Base-by-base conservation (phyloP, 2,888 invertebrate species). In the Epistrophe eligans region DNA sequence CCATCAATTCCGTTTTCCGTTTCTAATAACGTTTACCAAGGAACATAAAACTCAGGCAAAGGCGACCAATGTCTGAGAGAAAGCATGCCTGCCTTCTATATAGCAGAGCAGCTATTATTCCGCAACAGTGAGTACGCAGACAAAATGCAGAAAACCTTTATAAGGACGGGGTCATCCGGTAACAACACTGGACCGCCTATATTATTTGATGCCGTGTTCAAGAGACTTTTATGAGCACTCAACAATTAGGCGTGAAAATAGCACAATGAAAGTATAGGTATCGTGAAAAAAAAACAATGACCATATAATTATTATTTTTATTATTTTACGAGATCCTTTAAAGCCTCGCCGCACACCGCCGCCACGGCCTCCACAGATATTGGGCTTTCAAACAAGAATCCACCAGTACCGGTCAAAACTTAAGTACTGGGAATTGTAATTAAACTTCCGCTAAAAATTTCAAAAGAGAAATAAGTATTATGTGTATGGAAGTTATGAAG, bases 21-120 rank as follows among this genome's bases (percentile, higher is more conserved):
- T 35, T 77, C 77, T 85, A 85, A 85, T 85, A 81, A 73, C 73
- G 73, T 73, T 81, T 77, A 70, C 81, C 77, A 77, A 55, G 77
- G 62, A 55, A 77, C 81, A 81, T 77, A 77, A 85, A 84, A 85
- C 50, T 57, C 81, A 81, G 73, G 19, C 80, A 40, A 62, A 81
- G 73, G 19, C 80, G 48, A 62, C 52, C 77, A 72, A 45, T 67
- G 72, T 67, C 77, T 81, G 73, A 66, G 77, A 70, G 67, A 48
- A 67, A 62, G 58, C 67, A 73, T 24, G 50, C 50, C 81, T 55
- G 15, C 28, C 15, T n/a, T n/a, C 15, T 48, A 32, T 35, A 35
- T 8, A 35, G 32, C 24, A 24, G 32, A 6, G 52, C 58, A 17
- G 77, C 60, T 55, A 73, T 85, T 77, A 85, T 81, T 77, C 77